A percentile compares a stretch with the other conserved stretches of the same genome.
Evolutionary conservation across 2,797 vertebrate genomes (phyloP).

Genomic region (Chanos chanos): DNA sequence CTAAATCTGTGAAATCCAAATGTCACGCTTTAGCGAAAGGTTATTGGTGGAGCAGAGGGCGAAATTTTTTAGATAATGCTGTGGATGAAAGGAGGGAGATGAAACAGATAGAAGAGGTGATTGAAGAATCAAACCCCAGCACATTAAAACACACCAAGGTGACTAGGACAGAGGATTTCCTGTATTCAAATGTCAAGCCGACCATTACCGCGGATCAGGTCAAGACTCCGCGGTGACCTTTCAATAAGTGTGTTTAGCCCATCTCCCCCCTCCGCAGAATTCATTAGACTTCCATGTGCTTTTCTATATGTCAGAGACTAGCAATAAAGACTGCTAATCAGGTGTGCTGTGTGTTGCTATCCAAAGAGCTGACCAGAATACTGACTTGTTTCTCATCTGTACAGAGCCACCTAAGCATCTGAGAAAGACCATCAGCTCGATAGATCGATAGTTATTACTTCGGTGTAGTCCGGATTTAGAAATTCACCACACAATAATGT

Average conservation of each 20-base stretch:
- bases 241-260: slow-evolving; percentile 33
- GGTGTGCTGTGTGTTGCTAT: too few species aligned
- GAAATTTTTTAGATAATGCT: slow-evolving; percentile 4
- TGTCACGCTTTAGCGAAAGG: slow-evolving; percentile 27
- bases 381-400: too few species aligned
- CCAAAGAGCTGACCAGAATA: too few species aligned
- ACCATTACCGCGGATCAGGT: slow-evolving; percentile 38
- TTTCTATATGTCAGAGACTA: too few species aligned
- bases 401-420: too few species aligned
- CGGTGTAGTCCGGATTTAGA: too few species aligned
- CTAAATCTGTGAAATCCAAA: slow-evolving; percentile 32
- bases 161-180: slow-evolving; percentile 19
- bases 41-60: slow-evolving; percentile 15
- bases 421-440: too few species aligned
- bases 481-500: too few species aligned
- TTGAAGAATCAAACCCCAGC: slow-evolving; percentile 16
- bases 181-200: slow-evolving; percentile 46
- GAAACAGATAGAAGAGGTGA: slow-evolving; percentile 4
- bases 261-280: neutral
- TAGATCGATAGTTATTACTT: too few species aligned
- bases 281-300: too few species aligned
- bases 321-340: too few species aligned
- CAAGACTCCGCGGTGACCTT: slow-evolving; percentile 41
- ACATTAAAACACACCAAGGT: slow-evolving; percentile 21
- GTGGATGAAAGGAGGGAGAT: neutral